These are phyloP conservation scores for Leucopsar rothschildi DNA, from an alignment of 2,113 vertebrate species.

Conservation along the genomic window DNA sequence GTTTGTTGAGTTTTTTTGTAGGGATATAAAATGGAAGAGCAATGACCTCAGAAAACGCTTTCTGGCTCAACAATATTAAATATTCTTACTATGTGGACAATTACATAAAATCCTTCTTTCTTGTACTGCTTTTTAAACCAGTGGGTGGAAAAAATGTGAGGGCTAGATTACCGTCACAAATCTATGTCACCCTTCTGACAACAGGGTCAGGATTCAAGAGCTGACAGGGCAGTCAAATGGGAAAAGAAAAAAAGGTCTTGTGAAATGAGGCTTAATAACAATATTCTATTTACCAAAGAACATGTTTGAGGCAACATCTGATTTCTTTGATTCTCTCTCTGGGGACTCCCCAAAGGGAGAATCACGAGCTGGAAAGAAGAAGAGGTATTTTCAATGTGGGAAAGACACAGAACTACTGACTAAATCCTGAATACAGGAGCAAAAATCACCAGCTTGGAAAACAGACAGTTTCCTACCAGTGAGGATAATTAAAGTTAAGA, in stretches of 20 bases:
- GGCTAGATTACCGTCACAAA: background rate
- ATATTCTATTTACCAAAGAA: background rate
- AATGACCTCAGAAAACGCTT: background rate
- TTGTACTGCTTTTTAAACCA: background rate
- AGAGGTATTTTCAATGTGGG: background rate
- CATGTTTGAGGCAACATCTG: background rate
- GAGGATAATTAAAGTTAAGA: background rate
- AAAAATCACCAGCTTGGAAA: background rate
- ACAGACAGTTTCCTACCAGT: background rate
- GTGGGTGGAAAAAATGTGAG: background rate
- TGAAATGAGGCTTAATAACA: background rate
- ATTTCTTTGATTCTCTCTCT: background rate
- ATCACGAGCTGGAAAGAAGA: background rate
- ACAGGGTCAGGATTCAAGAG: background rate
- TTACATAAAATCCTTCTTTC: background rate
- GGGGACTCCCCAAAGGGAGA: background rate
- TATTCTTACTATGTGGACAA: background rate
- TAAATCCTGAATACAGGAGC: background rate
- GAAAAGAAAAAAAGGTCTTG: background rate
- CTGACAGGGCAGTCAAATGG: background rate
- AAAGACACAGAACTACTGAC: background rate
- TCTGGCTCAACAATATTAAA: background rate
- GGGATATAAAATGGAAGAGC: background rate
- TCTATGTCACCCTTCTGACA: background rate
- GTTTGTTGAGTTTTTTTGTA: background rate